phyloP scores from a whole-genome alignment of 2,888 invertebrate species.

The Synergus umbraculus region DNA sequence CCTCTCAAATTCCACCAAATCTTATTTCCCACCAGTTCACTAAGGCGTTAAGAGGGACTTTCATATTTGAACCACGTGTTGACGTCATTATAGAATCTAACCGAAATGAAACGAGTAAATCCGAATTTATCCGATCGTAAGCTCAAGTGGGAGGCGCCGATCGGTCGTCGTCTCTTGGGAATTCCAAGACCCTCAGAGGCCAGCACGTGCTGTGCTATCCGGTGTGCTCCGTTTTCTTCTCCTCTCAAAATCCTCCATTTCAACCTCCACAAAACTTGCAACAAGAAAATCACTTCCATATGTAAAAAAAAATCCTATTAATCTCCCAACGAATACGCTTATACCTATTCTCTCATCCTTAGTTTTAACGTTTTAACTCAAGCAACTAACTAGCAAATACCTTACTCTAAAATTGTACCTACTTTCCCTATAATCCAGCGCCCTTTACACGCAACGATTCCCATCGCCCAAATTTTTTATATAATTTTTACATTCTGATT shows the following conservation, averaged over 20 bases:
- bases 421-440: slow-evolving; percentile 12
- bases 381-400: slow-evolving; percentile 27
- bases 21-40: slow-evolving; percentile 34
- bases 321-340: slow-evolving; percentile 42
- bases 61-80: not conserved
- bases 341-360: slow-evolving; percentile 13
- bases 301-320: slow-evolving; percentile 28
- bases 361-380: slow-evolving; percentile 17
- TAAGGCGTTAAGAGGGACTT: not conserved
- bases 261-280: slow-evolving; percentile 41
- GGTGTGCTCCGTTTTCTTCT: slow-evolving; percentile 54
- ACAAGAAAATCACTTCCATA: slow-evolving; percentile 14
- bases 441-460: slow-evolving; percentile 39
- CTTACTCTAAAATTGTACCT: slow-evolving; percentile 46
- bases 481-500: not conserved
- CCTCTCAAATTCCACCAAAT: slow-evolving; percentile 5
- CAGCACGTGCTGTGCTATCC: slow-evolving; percentile 73
- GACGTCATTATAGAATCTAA: slow-evolving; percentile 42
- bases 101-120: slow-evolving; percentile 46
- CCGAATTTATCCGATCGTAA: slow-evolving; percentile 33
- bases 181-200: slow-evolving; percentile 65
- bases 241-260: slow-evolving; percentile 46
- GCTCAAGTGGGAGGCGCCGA: slow-evolving; percentile 46
- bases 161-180: slow-evolving; percentile 49
- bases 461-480: not conserved